These are phyloP conservation scores for Oxycera nigricornis DNA, from an alignment of 2,888 invertebrate species.

Conservation along the genomic window DNA sequence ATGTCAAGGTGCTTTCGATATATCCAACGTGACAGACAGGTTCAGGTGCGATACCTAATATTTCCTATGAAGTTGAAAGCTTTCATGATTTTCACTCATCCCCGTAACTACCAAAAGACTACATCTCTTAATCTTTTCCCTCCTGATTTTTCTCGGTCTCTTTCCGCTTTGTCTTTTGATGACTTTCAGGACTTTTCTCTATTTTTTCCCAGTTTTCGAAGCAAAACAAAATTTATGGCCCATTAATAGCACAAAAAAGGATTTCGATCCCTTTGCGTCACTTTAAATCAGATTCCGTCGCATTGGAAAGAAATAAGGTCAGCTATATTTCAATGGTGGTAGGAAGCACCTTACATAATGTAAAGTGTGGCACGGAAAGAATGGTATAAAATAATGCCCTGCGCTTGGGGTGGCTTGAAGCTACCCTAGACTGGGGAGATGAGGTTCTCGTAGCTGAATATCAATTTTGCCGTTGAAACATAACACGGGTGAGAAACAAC, in stretches of 20 bases:
- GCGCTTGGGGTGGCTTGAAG: not conserved
- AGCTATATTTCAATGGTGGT: not conserved
- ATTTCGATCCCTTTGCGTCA: not conserved
- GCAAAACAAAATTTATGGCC: not conserved
- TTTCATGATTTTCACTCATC: not conserved
- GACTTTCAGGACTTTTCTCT: not conserved
- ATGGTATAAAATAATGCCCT: not conserved
- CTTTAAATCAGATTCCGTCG: slow-evolving; percentile 18
- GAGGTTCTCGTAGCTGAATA: not conserved
- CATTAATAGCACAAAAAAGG: slow-evolving; percentile 3
- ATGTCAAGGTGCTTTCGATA: not conserved
- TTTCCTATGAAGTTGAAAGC: slow-evolving; percentile 2
- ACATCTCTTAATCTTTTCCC: not conserved
- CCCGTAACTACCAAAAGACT: not conserved
- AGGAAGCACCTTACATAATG: not conserved
- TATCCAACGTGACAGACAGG: slow-evolving; percentile 16
- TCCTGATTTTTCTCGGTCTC: not conserved
- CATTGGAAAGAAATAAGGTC: slow-evolving; percentile 13
- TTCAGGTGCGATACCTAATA: not conserved
- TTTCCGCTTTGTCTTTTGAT: not conserved
- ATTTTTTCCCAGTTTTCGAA: not conserved
- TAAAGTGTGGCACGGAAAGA: not conserved
- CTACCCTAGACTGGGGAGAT: not conserved
- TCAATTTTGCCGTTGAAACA: not conserved
- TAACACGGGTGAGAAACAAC: not conserved